Evolutionary conservation across 2,888 invertebrate genomes (phyloP).

Genomic region (Pseudococcus jackbeardsleyi): DNA sequence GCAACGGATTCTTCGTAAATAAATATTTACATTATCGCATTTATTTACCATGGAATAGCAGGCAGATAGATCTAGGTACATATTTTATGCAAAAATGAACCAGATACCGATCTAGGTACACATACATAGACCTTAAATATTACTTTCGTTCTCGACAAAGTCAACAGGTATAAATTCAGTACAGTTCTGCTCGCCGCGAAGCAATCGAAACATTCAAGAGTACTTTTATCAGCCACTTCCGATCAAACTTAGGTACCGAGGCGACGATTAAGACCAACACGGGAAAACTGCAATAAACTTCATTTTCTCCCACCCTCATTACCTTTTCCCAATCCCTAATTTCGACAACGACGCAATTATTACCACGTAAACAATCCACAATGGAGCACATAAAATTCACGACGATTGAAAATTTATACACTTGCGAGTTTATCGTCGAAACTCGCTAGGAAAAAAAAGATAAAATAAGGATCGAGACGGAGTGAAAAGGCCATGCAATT

Average conservation of each 20-base stretch:
- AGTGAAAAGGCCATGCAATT: background rate
- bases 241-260: background rate
- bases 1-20: background rate
- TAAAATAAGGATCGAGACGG: background rate
- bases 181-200: background rate
- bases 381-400: background rate
- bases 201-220: background rate
- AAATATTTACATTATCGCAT: too few species aligned
- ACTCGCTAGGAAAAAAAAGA: too few species aligned
- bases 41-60: too few species aligned
- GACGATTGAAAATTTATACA: background rate
- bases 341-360: background rate
- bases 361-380: background rate
- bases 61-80: too few species aligned
- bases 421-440: too few species aligned
- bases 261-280: too few species aligned
- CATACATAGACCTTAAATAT: background rate
- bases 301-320: too few species aligned
- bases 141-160: background rate
- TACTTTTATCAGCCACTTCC: background rate
- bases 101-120: background rate
- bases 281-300: too few species aligned
- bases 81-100: background rate
- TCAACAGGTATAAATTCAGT: background rate
- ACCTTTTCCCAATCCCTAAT: too few species aligned